phyloP scores from a whole-genome alignment of 1,140 invertebrate genomes.

The Akabosia matsudoensis region DNA sequence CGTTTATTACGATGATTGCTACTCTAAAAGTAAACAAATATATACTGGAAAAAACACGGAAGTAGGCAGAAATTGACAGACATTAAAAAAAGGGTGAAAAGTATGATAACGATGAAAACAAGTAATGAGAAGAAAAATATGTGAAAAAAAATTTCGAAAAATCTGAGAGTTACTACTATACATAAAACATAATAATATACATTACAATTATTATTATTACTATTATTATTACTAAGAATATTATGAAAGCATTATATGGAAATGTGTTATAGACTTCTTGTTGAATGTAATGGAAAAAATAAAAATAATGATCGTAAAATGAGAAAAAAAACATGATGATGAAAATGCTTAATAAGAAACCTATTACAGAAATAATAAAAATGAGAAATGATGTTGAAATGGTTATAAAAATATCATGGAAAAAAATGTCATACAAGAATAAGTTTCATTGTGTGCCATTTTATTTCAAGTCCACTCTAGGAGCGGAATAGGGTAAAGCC shows the following conservation, averaged over 20 bases:
- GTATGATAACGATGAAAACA: neutral
- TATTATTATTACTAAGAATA: constrained; percentile 15
- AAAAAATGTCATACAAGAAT: no score
- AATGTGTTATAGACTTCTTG: constrained; percentile 25
- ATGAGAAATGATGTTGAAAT: neutral
- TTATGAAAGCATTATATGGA: constrained; percentile 5
- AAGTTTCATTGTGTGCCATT: no score
- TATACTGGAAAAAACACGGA: neutral
- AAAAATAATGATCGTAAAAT: neutral
- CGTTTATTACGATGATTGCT: neutral
- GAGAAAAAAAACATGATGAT: no score
- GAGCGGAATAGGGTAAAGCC: no score
- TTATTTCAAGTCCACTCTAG: no score
- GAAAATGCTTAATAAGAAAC: neutral
- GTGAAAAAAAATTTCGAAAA: neutral
- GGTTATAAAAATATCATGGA: neutral
- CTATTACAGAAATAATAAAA: constrained; percentile 3
- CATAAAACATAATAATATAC: neutral
- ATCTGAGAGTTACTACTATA: constrained; percentile 17
- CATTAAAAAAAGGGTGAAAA: neutral
- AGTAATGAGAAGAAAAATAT: no score
- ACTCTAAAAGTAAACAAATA: neutral
- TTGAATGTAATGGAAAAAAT: constrained; percentile 9
- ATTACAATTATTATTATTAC: constrained; percentile 23
- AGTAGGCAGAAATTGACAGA: neutral